phyloP scores from a whole-genome alignment of 2,797 vertebrate genomes.

The Pachyuromys duprasi region DNA sequence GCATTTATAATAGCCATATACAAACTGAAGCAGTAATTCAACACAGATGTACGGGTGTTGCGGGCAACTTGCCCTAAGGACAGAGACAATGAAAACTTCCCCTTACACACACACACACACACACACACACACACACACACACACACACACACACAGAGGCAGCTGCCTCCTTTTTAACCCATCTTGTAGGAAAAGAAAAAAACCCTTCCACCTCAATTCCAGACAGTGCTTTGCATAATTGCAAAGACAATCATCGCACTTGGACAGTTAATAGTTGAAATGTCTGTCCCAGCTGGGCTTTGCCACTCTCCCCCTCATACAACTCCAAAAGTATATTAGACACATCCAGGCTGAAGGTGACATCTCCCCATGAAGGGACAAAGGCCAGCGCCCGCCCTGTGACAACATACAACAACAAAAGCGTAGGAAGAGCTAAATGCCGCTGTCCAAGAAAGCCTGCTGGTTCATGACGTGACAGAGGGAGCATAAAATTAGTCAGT shows the following conservation, averaged over 20 bases:
- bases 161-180: conserved; percentile 37
- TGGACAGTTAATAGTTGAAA: conserved; percentile 4
- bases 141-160: not conserved
- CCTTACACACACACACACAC: not conserved
- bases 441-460: rapidly evolving
- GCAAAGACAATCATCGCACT: conserved; percentile 1
- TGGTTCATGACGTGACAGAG: not conserved
- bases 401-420: not conserved
- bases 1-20: not conserved
- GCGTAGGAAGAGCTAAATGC: not conserved
- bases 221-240: conserved; percentile 16
- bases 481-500: not conserved
- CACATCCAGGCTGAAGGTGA: not conserved
- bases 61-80: not conserved
- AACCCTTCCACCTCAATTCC: conserved; percentile 11
- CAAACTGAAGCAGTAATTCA: not conserved
- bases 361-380: not conserved
- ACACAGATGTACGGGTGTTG: not conserved
- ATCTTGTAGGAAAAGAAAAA: not conserved
- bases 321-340: not conserved
- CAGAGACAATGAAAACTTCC: not conserved
- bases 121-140: not conserved
- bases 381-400: not conserved
- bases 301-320: not conserved
- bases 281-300: not conserved